Evolutionary conservation across 1,140 invertebrate genomes (phyloP).

Genomic region (Drosophila sproati): DNA sequence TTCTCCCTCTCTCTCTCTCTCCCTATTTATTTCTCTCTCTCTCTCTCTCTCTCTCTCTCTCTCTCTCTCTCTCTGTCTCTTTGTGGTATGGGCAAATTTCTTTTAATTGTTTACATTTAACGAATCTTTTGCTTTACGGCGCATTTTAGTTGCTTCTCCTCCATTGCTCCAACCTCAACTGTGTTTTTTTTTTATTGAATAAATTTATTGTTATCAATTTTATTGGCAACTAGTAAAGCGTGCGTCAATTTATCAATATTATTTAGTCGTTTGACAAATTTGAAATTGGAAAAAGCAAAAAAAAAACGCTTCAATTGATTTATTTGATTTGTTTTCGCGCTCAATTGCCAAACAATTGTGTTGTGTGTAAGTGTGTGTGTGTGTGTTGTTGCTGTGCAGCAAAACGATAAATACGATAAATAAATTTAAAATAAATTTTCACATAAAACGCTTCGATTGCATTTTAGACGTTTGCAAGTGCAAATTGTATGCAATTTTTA

Average conservation of each 20-base stretch:
- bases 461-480: constrained; percentile 18
- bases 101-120: constrained; percentile 81
- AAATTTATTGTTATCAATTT: constrained; percentile 75
- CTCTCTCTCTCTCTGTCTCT: constrained; percentile 15
- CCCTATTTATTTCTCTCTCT: constrained; percentile 10
- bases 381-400: constrained; percentile 15
- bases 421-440: constrained; percentile 24
- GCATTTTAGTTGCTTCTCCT: constrained; percentile 62
- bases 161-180: constrained; percentile 16
- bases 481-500: constrained; percentile 26
- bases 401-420: constrained; percentile 36
- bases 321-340: constrained; percentile 67
- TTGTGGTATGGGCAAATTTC: constrained; percentile 57
- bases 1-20: constrained; percentile 32
- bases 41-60: constrained; percentile 8
- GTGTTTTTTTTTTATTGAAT: constrained; percentile 36
- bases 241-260: constrained; percentile 61
- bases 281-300: constrained; percentile 19
- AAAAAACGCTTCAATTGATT: constrained; percentile 76
- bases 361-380: constrained; percentile 1
- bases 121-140: constrained; percentile 53
- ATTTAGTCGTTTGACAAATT: constrained; percentile 77
- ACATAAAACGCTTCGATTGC: constrained; percentile 23
- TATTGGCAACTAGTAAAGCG: constrained; percentile 53
- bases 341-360: constrained; percentile 54